phyloP scores from a whole-genome alignment of 2,113 vertebrate species.

The Mesoclemmys tuberculata region DNA sequence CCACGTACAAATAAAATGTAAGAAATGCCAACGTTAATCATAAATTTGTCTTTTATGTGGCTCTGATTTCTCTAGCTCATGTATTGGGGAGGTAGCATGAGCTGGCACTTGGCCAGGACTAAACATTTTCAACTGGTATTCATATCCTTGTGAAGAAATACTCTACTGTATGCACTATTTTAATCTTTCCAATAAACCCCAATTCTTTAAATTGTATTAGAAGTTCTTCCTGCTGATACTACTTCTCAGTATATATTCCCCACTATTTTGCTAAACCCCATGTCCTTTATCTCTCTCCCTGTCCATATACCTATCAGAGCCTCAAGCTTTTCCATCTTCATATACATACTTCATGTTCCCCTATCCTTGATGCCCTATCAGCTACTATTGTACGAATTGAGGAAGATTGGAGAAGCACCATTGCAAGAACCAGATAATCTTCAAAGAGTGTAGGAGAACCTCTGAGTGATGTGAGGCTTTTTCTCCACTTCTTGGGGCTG shows the following conservation, averaged over 20 bases:
- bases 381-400: background rate
- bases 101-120: background rate
- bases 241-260: background rate
- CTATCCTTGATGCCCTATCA: background rate
- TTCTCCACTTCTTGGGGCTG: rapidly evolving
- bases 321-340: background rate
- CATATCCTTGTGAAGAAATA: background rate
- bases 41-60: background rate
- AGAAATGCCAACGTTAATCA: background rate
- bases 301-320: rapidly evolving
- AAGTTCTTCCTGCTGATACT: background rate
- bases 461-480: background rate
- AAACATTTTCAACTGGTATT: background rate
- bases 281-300: background rate
- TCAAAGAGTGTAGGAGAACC: background rate
- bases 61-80: background rate
- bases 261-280: background rate
- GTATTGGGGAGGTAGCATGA: background rate
- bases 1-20: background rate
- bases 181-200: background rate
- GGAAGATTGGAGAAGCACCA: background rate
- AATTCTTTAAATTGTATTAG: background rate
- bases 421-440: background rate
- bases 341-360: background rate
- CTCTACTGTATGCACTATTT: background rate